These are phyloP conservation scores for Agrilus biguttatus DNA, from an alignment of 2,888 invertebrate species.

Conservation along the genomic window DNA sequence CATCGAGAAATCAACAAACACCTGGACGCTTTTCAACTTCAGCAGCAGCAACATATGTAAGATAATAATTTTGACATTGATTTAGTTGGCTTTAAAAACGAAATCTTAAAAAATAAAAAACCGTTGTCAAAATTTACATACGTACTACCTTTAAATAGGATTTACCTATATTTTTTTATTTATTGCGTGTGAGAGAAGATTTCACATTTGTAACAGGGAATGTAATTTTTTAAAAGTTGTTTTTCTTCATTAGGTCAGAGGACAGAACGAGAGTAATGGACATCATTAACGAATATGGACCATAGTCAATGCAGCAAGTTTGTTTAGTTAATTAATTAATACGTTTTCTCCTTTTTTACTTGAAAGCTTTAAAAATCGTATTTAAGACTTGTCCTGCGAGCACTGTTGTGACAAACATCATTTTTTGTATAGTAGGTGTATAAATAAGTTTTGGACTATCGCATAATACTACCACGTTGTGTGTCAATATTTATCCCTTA, in stretches of 20 bases:
- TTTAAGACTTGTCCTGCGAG: constrained; percentile 1
- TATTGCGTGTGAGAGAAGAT: neutral
- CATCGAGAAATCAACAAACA: constrained; percentile 54
- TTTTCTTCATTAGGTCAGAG: constrained; percentile 24
- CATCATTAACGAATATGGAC: constrained; percentile 32
- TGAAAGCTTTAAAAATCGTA: neutral
- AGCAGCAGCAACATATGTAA: constrained; percentile 34
- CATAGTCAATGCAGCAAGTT: constrained; percentile 18
- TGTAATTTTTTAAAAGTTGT: constrained; percentile 1
- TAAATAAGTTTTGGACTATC: neutral
- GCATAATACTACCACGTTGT: too few species aligned
- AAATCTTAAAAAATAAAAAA: neutral
- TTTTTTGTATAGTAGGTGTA: constrained; percentile 1
- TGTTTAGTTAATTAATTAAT: constrained; percentile 6
- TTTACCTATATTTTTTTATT: too few species aligned
- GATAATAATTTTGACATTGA: constrained; percentile 5
- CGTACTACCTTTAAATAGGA: too few species aligned
- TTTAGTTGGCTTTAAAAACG: too few species aligned
- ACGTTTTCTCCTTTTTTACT: too few species aligned
- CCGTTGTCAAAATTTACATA: too few species aligned
- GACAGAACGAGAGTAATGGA: constrained; percentile 32
- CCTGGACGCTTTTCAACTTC: constrained; percentile 44
- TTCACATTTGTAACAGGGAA: neutral
- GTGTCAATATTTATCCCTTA: too few species aligned
- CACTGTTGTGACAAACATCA: neutral